These are phyloP conservation scores for Rhynchophorus ferrugineus DNA, from an alignment of 1,140 invertebrate species.

Conservation along the genomic window DNA sequence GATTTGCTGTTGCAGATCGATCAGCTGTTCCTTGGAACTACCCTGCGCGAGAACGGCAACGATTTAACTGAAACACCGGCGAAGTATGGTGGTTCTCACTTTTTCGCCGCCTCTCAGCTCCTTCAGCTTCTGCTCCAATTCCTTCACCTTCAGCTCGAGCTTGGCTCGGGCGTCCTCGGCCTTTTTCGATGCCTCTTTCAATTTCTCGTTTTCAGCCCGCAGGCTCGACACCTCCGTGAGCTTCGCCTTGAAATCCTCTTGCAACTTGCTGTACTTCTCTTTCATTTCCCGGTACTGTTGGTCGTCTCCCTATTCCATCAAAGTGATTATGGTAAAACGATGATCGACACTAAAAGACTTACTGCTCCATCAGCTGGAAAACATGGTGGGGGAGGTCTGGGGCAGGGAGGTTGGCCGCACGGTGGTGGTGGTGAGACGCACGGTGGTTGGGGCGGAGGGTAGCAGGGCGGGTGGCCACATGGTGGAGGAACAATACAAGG, in stretches of 20 bases:
- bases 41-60: constrained; percentile 16
- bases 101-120: constrained; percentile 33
- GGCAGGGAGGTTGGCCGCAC: constrained; percentile 20
- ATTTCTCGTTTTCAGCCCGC: constrained; percentile 44
- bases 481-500: constrained; percentile 12
- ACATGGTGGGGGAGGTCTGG: constrained; percentile 11
- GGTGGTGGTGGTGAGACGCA: constrained; percentile 2
- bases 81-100: constrained; percentile 5
- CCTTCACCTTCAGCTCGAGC: constrained; percentile 47
- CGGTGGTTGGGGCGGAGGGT: background rate
- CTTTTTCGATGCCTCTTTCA: constrained; percentile 45
- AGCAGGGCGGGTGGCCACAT: constrained; percentile 20
- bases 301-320: constrained; percentile 5
- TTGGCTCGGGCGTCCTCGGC: constrained; percentile 45
- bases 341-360: background rate
- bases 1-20: constrained; percentile 58
- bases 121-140: constrained; percentile 45
- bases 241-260: constrained; percentile 52
- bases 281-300: constrained; percentile 9
- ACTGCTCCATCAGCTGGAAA: constrained; percentile 14
- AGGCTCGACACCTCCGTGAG: constrained; percentile 48
- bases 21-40: constrained; percentile 51
- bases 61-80: background rate
- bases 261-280: constrained; percentile 47
- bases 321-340: background rate